These are phyloP conservation scores for Parnassius apollo DNA, from an alignment of 2,888 invertebrate species.

Conservation along the genomic window DNA sequence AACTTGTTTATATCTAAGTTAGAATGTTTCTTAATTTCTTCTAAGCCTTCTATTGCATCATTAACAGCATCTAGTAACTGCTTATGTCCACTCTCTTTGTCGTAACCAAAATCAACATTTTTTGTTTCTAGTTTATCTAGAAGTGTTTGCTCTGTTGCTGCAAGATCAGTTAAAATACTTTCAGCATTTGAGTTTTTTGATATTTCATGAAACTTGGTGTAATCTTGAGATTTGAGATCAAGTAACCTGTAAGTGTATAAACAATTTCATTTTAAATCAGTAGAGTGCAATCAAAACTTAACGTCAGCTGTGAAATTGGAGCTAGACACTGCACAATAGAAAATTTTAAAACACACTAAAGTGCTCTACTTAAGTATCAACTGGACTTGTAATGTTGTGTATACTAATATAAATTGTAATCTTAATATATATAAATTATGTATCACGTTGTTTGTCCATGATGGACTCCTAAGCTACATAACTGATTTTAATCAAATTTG, in stretches of 20 bases:
- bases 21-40: conserved; percentile 63
- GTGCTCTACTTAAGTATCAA: too few relatives aligned
- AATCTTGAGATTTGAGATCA: conserved; percentile 54
- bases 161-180: conserved; percentile 45
- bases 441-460: too few relatives aligned
- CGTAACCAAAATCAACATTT: conserved; percentile 66
- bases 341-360: too few relatives aligned
- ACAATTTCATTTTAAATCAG: neutral
- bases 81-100: conserved; percentile 57
- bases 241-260: conserved; percentile 50
- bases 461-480: too few relatives aligned
- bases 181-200: conserved; percentile 48
- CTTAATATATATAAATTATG: too few relatives aligned
- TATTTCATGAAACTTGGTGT: conserved; percentile 48
- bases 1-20: conserved; percentile 56
- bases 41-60: conserved; percentile 63
- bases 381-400: too few relatives aligned
- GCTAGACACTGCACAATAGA: too few relatives aligned
- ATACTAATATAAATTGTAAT: too few relatives aligned
- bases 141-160: conserved; percentile 45
- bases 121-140: conserved; percentile 59
- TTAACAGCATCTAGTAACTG: conserved; percentile 66
- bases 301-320: too few relatives aligned
- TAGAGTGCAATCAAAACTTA: too few relatives aligned
- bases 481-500: too few relatives aligned